phyloP scores from a whole-genome alignment of 2,113 vertebrate genomes.

The Stigmatopora nigra region DNA sequence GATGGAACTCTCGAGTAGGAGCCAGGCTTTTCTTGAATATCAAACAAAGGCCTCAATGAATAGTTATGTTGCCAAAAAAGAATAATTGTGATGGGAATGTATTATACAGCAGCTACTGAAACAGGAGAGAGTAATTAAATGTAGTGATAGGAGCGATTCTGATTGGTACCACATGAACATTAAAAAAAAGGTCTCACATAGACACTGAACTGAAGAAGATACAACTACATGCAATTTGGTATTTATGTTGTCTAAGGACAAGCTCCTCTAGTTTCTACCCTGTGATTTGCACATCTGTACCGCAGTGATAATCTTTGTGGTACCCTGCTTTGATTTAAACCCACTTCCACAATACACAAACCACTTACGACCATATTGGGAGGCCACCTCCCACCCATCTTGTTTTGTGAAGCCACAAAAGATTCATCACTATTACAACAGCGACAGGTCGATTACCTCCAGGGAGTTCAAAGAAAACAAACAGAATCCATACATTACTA shows the following conservation, averaged over 20 bases:
- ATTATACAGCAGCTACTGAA: constrained; percentile 53
- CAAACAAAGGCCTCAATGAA: constrained; percentile 52
- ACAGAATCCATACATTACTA: constrained; percentile 28
- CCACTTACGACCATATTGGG: constrained; percentile 47
- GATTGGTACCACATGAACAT: constrained; percentile 31
- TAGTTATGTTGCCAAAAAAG: constrained; percentile 51
- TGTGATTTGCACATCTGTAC: constrained; percentile 54
- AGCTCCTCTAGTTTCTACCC: background rate
- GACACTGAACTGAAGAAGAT: constrained; percentile 6
- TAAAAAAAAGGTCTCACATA: constrained; percentile 14
- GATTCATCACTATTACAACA: constrained; percentile 69
- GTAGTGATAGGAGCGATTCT: constrained; percentile 36
- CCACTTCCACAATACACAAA: constrained; percentile 26
- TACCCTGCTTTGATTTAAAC: constrained; percentile 39
- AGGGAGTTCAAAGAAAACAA: constrained; percentile 54
- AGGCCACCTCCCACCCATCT: constrained; percentile 34
- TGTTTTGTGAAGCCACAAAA: constrained; percentile 38
- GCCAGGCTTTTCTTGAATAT: constrained; percentile 8
- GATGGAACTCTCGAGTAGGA: background rate
- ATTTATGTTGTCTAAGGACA: constrained; percentile 8
- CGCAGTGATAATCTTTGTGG: constrained; percentile 41
- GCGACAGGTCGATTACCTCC: constrained; percentile 70
- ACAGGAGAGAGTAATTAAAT: constrained; percentile 53
- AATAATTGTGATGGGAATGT: constrained; percentile 59
- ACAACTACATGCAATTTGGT: constrained; percentile 16